Conservation (phyloP, 2,888 invertebrate species). For the Pediacus dermestoides region DNA sequence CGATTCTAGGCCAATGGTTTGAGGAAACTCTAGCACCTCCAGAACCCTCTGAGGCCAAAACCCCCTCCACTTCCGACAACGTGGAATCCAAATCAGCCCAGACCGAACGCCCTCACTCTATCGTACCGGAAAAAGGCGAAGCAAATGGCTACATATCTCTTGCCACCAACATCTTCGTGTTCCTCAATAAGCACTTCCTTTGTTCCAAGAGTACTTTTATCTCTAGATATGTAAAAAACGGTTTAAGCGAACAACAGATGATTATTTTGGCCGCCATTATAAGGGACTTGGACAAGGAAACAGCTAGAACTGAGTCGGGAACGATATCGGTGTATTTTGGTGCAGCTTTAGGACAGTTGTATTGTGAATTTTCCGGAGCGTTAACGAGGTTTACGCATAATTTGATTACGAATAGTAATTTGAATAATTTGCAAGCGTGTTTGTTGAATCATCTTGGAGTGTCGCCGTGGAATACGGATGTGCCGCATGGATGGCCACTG, state of each 20-base stretch:
- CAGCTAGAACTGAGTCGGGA: slow-evolving; percentile 74
- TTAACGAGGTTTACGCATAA: slow-evolving; percentile 78
- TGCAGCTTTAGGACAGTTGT: slow-evolving; percentile 64
- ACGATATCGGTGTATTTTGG: slow-evolving; percentile 75
- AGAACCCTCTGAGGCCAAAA: slow-evolving; percentile 60
- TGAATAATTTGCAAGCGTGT: slow-evolving; percentile 68
- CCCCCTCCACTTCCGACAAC: slow-evolving; percentile 53
- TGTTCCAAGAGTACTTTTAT: slow-evolving; percentile 68
- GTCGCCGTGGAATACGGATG: slow-evolving; percentile 65
- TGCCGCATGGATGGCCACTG: slow-evolving; percentile 68
- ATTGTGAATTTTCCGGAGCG: slow-evolving; percentile 73
- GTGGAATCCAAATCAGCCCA: slow-evolving; percentile 53
- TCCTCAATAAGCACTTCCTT: slow-evolving; percentile 79
- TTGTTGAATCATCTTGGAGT: slow-evolving; percentile 72
- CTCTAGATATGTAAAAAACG: slow-evolving; percentile 63
- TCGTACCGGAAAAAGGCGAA: slow-evolving; percentile 75
- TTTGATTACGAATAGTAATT: slow-evolving; percentile 66
- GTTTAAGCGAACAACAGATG: slow-evolving; percentile 84
- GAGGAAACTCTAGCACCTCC: slow-evolving; percentile 87
- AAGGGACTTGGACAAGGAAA: slow-evolving; percentile 86
- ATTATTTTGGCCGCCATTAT: slow-evolving; percentile 83
- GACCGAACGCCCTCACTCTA: slow-evolving; percentile 50
- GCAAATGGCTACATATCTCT: slow-evolving; percentile 80
- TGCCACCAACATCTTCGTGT: slow-evolving; percentile 81
- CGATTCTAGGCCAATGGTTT: slow-evolving; percentile 89